A percentile compares a stretch with the other conserved stretches of the same genome.
These are phyloP conservation scores for Pomacea maculata DNA, from an alignment of 1,140 invertebrate genomes.

Conservation along the genomic window DNA sequence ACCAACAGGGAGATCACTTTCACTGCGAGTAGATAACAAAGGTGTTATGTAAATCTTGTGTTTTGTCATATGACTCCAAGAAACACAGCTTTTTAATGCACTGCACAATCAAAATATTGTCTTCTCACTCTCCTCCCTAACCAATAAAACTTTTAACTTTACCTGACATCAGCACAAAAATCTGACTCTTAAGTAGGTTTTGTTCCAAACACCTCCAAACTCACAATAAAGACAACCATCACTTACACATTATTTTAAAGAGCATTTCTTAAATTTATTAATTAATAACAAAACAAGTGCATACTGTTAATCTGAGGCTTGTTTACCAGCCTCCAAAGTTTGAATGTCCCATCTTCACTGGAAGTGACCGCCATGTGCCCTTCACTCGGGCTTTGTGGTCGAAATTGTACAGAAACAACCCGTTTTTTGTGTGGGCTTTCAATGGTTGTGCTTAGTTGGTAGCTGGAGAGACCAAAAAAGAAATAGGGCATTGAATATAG, in stretches of 20 bases:
- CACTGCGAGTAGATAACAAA: not conserved
- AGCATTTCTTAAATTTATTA: not conserved
- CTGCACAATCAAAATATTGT: too few species aligned
- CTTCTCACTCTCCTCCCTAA: too few species aligned
- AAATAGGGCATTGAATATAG: not conserved
- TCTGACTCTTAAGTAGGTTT: too few species aligned
- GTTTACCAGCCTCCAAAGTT: constrained; percentile 76
- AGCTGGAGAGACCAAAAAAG: constrained; percentile 66
- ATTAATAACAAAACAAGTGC: not conserved
- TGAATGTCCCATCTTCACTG: constrained; percentile 77
- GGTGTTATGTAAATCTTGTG: too few species aligned
- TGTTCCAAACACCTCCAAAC: too few species aligned
- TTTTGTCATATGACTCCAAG: too few species aligned
- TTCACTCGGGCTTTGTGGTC: constrained; percentile 61
- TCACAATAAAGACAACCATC: not conserved
- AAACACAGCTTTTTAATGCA: too few species aligned
- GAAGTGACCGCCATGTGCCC: constrained; percentile 71
- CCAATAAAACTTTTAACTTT: too few species aligned
- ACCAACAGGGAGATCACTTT: not conserved
- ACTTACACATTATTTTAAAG: too few species aligned
- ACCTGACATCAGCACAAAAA: too few species aligned
- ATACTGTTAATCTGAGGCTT: constrained; percentile 62
- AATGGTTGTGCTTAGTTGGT: constrained; percentile 77
- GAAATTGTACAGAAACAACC: constrained; percentile 73
- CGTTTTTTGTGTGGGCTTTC: constrained; percentile 76